A percentile compares a stretch with the other conserved stretches of the same genome.
These are phyloP conservation scores for Thryonomys swinderianus DNA, from an alignment of 2,113 vertebrate species.

Conservation along the genomic window DNA sequence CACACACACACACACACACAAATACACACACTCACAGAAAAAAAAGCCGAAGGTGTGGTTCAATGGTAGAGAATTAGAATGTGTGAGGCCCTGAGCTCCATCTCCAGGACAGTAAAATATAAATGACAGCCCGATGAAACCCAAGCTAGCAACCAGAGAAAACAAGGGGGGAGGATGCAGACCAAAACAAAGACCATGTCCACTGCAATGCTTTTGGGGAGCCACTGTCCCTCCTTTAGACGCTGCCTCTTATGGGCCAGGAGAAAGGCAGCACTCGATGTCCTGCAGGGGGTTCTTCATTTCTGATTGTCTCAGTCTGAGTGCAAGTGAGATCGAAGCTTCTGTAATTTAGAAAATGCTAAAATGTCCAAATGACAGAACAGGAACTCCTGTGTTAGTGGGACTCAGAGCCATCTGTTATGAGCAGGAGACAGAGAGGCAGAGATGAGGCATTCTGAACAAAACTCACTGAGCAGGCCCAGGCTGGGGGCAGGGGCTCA, in stretches of 20 bases:
- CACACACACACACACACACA: no score
- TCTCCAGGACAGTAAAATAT: background rate
- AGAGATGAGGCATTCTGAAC: conserved; percentile 36
- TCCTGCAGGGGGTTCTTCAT: background rate
- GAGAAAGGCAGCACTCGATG: background rate
- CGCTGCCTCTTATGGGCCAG: background rate
- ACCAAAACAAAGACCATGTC: background rate
- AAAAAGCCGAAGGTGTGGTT: background rate
- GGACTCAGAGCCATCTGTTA: conserved; percentile 72
- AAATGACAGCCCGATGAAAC: background rate
- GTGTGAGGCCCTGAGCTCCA: background rate
- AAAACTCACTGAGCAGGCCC: background rate
- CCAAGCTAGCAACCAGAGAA: background rate
- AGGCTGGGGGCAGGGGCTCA: background rate
- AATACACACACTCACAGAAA: background rate
- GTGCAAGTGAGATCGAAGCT: conserved; percentile 4
- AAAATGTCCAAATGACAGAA: conserved; percentile 68
- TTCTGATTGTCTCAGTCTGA: background rate
- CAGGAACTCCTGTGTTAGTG: conserved; percentile 61
- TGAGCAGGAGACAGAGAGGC: conserved; percentile 50
- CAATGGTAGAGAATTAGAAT: background rate
- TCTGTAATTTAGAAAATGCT: conserved; percentile 52
- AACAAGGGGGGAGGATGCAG: background rate
- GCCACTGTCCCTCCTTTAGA: background rate
- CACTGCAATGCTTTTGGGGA: background rate